Conservation (phyloP, 2,888 invertebrate species). For the Apamea crenata region DNA sequence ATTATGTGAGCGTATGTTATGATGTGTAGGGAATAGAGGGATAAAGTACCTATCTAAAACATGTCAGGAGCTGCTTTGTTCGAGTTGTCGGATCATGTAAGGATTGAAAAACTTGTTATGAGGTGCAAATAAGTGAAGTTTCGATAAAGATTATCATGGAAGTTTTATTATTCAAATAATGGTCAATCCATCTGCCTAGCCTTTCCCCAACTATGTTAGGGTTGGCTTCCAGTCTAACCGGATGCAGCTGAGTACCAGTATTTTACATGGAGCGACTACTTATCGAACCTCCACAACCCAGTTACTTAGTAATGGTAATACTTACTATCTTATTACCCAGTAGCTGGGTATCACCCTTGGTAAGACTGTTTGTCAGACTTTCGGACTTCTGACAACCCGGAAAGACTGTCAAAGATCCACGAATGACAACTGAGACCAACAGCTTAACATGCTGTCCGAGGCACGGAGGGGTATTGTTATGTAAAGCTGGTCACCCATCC, state of each 20-base stretch:
- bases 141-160: not conserved
- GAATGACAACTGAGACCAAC: not conserved
- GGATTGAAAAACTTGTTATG: not conserved
- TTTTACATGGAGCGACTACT: not conserved
- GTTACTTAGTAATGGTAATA: not conserved
- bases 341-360: too few species aligned
- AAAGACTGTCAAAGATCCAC: not conserved
- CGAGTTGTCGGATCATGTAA: not conserved
- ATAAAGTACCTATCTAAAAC: constrained; percentile 12
- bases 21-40: not conserved
- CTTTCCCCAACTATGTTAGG: not conserved
- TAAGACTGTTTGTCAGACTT: not conserved
- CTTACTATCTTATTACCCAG: too few species aligned
- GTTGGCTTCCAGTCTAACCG: not conserved
- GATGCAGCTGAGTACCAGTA: not conserved
- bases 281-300: not conserved
- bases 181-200: not conserved
- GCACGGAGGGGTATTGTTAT: too few species aligned
- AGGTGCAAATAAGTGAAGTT: constrained; percentile 1
- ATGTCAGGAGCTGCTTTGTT: constrained; percentile 4
- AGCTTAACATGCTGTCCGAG: not conserved
- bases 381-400: not conserved
- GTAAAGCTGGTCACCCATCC: not conserved
- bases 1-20: constrained; percentile 15
- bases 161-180: constrained; percentile 13